Base-by-base conservation (phyloP, 2,888 invertebrate species). In the Erannis defoliaria region DNA sequence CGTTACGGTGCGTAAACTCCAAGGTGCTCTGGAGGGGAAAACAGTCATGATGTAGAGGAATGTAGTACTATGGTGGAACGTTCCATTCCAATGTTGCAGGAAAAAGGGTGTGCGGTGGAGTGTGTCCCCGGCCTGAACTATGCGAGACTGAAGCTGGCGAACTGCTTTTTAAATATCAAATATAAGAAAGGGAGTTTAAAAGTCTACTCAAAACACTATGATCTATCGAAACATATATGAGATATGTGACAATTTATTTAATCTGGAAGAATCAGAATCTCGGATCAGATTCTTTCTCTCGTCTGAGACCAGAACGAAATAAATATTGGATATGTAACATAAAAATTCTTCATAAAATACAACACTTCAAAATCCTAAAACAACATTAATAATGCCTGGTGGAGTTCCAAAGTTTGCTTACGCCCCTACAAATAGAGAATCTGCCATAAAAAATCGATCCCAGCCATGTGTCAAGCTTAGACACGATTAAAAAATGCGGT, bases 51-150 rank as follows among this genome's bases (percentile, higher is more conserved):
- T 42, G 49, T 50, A 26, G 55, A 66, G 67, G 55, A 64, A 59
- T 64, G 62, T 53, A 53, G 49, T 23, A 43, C 37, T 26, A n/a
- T 33, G 26, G 33, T 57, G 55, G 57, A 70, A 77, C 75, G 82
- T 85, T 85, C 81, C 82, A 51, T 85, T 85, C 81, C 82, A 51
- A 66, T 62, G 60, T 51, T 43, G 48, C 55, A 68, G 70, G 66
- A 54, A 57, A 55, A 73, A 80, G 91, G 90, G 91, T 90, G 91
- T 72, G 80, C 88, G 76, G 26, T 78, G 77, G 70, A 87, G 81
- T 89, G 89, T 90, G 77, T 85, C 90, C 78, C 75, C 18, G 46
- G 23, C 72, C 67, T 58, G 56, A 50, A 51, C 56, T 59, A 54
- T 66, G 59, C 16, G 8, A 2, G 26, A 14, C 53, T 40, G 10